Conservation (phyloP, 2,888 invertebrate species). For the Trichopria drosophilae region DNA sequence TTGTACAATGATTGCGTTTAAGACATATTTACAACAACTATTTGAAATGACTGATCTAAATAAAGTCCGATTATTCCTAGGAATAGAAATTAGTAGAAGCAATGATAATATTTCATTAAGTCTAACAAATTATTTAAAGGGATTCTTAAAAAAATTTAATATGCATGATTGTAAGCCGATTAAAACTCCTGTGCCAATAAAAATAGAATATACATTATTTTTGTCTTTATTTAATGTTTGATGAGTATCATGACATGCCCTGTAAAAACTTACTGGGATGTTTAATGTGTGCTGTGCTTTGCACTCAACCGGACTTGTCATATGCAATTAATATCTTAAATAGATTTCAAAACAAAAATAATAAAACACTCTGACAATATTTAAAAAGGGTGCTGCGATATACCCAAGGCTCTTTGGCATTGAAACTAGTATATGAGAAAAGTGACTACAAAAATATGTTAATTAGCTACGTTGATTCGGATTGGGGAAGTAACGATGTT, state of each 20-base stretch:
- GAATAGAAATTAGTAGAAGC: too few species aligned
- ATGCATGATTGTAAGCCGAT: too few species aligned
- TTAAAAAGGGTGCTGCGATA: slow-evolving; percentile 23
- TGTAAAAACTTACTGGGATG: slow-evolving; percentile 29
- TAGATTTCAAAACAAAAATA: slow-evolving; percentile 5
- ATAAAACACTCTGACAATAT: slow-evolving; percentile 12
- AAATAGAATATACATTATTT: too few species aligned
- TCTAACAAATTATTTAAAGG: too few species aligned
- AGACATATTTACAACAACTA: too few species aligned
- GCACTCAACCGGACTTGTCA: slow-evolving; percentile 24
- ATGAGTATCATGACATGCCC: slow-evolving; percentile 7
- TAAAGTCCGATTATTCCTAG: too few species aligned
- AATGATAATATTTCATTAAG: too few species aligned
- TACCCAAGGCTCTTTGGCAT: neutral
- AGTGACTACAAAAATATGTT: slow-evolving; percentile 4
- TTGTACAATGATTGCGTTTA: too few species aligned
- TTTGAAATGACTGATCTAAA: too few species aligned
- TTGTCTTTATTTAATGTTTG: too few species aligned
- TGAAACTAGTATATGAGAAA: neutral
- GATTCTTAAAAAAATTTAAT: too few species aligned
- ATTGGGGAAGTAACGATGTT: slow-evolving; percentile 8
- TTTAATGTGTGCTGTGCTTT: slow-evolving; percentile 29
- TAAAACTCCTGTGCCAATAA: too few species aligned
- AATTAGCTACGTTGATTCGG: slow-evolving; percentile 7
- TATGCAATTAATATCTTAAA: slow-evolving; percentile 22